Evolutionary conservation across 2,113 vertebrate genomes (phyloP).

Genomic region (Alectura lathami): DNA sequence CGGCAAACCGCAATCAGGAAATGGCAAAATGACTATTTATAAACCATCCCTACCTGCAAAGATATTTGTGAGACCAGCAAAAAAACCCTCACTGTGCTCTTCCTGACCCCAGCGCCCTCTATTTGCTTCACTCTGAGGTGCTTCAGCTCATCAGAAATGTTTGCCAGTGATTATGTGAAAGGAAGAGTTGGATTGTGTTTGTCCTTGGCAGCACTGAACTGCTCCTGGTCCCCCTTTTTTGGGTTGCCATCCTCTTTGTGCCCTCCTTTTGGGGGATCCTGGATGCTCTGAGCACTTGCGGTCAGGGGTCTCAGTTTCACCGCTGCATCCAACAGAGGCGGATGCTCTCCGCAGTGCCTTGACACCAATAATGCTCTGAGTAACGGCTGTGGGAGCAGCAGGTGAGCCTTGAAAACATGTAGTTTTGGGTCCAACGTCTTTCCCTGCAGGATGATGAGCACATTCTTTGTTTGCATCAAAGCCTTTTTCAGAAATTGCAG

Average conservation of each 20-base stretch:
- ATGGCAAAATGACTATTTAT: conserved; percentile 47
- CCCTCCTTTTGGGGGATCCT: accelerated
- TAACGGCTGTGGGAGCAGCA: background rate
- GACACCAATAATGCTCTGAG: background rate
- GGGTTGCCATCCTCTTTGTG: background rate
- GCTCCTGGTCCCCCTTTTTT: background rate
- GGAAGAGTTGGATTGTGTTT: background rate
- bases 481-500: accelerated
- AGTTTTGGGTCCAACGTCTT: background rate
- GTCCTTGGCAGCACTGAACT: background rate
- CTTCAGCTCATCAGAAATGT: conserved; percentile 25
- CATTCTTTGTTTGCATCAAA: background rate
- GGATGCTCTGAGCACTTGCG: accelerated
- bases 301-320: background rate
- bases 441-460: background rate
- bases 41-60: conserved; percentile 1
- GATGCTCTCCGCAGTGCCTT: background rate
- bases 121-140: background rate
- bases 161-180: background rate
- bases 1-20: conserved; percentile 1
- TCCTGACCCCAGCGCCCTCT: background rate
- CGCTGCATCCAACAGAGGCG: accelerated
- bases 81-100: conserved; percentile 21
- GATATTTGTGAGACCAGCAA: background rate
- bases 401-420: accelerated